Evolutionary conservation across 1,140 invertebrate species (phyloP), one percentile per base, ranked within the genome.

Genomic region (Bombyx mandarina): DNA sequence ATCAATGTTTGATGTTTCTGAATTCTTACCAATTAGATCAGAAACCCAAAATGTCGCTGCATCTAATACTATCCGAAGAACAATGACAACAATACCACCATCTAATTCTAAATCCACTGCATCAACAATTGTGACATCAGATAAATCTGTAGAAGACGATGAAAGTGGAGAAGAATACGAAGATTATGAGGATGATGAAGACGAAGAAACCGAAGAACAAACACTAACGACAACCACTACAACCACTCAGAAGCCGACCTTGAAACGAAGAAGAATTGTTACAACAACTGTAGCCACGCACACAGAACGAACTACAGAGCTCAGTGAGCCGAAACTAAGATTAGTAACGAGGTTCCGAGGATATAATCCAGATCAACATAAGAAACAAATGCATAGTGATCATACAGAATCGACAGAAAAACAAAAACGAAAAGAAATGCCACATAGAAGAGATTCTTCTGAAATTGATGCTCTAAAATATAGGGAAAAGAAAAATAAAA

Each of bases 401-500:
- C 47, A 65, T 22, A 45, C 57, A 42, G 54, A 55, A 44, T 57
- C 8, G 12, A 54, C 22, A 42, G 53, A 54, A 26, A 57, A 46
- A 51, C 12, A 64, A 52, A 50, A 54, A 60, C 63, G 44, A 52
- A 57, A 18, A 52, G 59, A 44, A 46, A 65, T 54, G 4, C 26
- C 26, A 35, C 26, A 35, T 35, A 35, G 2, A 35, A 35, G 26
- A 35, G 26, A 35, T 35, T 35, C 26, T 35, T 35, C 26, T 3
- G 61, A 69, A 35, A 51, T 51, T 8, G 54, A 47, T 7, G 45
- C 64, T 26, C 75, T 79, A 9, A 84, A 79, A 62, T 82, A 79
- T 50, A 75, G 70, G 57, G 82, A 82, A 62, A 85, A 84, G 62
- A 84, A 85, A 63, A 84, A 74, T 46, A 84, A 85, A 60, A 68